Evolutionary conservation across 1,140 invertebrate genomes (phyloP).

Genomic region (Nomia melanderi): DNA sequence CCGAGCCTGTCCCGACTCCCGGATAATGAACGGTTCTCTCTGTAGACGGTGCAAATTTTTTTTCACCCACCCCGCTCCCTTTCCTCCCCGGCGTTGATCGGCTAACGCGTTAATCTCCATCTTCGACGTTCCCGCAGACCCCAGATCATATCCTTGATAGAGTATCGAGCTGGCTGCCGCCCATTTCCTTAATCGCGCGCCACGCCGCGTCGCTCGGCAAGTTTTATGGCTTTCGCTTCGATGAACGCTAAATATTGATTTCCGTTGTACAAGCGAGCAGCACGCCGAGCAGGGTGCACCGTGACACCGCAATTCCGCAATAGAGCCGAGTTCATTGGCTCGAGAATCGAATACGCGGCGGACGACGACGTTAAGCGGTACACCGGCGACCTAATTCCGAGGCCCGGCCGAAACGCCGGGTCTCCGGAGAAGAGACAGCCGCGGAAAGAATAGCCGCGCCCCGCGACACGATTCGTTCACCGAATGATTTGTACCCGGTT

Average conservation of each 20-base stretch:
- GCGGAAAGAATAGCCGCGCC: not conserved
- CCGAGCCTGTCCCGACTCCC: not conserved
- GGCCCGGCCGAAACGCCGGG: too few species aligned
- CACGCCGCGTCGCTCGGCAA: not conserved
- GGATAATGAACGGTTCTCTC: slow-evolving; percentile 13
- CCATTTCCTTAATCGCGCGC: slow-evolving; percentile 26
- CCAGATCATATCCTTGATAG: slow-evolving; percentile 21
- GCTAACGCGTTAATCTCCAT: slow-evolving; percentile 42
- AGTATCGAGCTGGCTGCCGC: not conserved
- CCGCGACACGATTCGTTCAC: slow-evolving; percentile 36
- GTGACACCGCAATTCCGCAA: not conserved
- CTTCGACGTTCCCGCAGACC: slow-evolving; percentile 7
- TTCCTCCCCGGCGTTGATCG: not conserved
- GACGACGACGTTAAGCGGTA: too few species aligned
- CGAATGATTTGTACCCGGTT: too few species aligned
- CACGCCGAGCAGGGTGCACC: not conserved
- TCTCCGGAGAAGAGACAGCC: not conserved
- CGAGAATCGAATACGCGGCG: not conserved
- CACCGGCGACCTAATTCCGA: too few species aligned
- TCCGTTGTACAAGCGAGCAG: not conserved
- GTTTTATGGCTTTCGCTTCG: slow-evolving; percentile 24
- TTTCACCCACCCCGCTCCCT: not conserved
- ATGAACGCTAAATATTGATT: slow-evolving; percentile 34
- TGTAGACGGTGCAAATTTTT: slow-evolving; percentile 2
- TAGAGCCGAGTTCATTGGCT: not conserved